Conservation (phyloP, 2,797 vertebrate species). For the Clarias platycephalus region DNA sequence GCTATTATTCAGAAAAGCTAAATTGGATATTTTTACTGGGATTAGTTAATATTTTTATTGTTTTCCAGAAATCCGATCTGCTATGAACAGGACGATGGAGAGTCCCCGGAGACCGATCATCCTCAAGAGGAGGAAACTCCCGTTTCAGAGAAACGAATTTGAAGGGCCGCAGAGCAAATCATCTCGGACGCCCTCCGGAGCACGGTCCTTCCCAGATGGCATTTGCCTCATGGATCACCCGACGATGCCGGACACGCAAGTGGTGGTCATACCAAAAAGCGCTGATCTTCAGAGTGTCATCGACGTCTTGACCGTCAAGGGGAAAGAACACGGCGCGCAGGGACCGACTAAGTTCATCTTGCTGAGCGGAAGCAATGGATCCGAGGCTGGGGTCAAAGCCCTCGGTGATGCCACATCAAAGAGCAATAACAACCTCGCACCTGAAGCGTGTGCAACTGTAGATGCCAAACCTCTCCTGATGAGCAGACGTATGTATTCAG, state of each 20-base stretch:
- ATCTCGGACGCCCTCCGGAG: conserved; percentile 18
- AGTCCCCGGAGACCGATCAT: conserved; percentile 93
- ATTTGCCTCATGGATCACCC: conserved; percentile 88
- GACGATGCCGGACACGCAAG: conserved; percentile 83
- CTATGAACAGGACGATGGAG: conserved; percentile 82
- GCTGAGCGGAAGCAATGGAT: conserved; percentile 70
- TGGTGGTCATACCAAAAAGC: conserved; percentile 83
- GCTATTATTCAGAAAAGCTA: background rate
- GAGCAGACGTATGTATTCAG: background rate
- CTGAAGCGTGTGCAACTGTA: conserved; percentile 25
- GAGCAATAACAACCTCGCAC: conserved; percentile 27
- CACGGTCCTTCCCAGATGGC: conserved; percentile 73
- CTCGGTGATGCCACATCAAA: conserved; percentile 38
- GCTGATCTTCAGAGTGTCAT: conserved; percentile 87
- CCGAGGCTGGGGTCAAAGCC: conserved; percentile 42
- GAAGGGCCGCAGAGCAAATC: conserved; percentile 42
- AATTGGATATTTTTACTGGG: background rate
- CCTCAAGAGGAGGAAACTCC: conserved; percentile 88
- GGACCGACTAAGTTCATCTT: conserved; percentile 94
- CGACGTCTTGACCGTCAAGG: conserved; percentile 83
- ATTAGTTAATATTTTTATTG: background rate
- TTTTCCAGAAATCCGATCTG: conserved; percentile 55
- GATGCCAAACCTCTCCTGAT: background rate
- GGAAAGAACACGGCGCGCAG: conserved; percentile 81
- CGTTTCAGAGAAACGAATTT: conserved; percentile 71